Evolutionary conservation across 2,888 invertebrate genomes (phyloP).

Genomic region (Caenorhabditis afra): DNA sequence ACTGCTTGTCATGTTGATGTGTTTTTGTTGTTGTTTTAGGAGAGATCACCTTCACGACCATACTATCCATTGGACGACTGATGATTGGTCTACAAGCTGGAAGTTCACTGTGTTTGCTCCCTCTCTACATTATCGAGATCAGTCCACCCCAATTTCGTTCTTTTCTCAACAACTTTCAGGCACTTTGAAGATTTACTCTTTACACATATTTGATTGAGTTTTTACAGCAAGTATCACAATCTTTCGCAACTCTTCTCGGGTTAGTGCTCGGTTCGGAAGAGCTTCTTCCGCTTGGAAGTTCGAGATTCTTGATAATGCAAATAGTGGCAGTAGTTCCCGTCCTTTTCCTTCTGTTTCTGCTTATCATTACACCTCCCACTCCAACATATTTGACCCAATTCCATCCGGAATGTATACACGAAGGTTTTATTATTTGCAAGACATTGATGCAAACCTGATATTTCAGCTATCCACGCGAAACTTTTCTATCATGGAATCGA

Average conservation of each 20-base stretch:
- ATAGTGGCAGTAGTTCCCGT: conserved; percentile 67
- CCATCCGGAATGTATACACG: conserved; percentile 52
- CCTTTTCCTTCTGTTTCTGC: conserved; percentile 66
- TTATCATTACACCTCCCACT: conserved; percentile 72
- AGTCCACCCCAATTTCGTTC: conserved; percentile 69
- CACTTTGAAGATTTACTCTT: conserved; percentile 1
- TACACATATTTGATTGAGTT: background rate
- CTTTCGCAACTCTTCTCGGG: conserved; percentile 76
- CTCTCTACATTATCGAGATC: conserved; percentile 78
- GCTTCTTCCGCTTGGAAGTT: conserved; percentile 66
- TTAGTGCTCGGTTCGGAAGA: conserved; percentile 75
- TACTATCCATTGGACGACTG: conserved; percentile 73
- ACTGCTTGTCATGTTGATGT: too few species aligned
- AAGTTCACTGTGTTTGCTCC: conserved; percentile 76
- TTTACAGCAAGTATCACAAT: conserved; percentile 78
- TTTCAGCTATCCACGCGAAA: conserved; percentile 60
- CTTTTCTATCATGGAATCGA: conserved; percentile 64
- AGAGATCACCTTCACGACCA: conserved; percentile 63
- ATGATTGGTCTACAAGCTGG: conserved; percentile 77
- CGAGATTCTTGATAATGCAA: conserved; percentile 62
- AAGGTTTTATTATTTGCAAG: conserved; percentile 41
- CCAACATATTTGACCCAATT: conserved; percentile 59
- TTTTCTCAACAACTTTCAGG: conserved; percentile 76
- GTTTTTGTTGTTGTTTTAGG: conserved; percentile 53
- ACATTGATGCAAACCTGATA: background rate